Evolutionary conservation across 2,888 invertebrate genomes (phyloP), one percentile per base, ranked within the genome.

Genomic region (Junonia oenone): DNA sequence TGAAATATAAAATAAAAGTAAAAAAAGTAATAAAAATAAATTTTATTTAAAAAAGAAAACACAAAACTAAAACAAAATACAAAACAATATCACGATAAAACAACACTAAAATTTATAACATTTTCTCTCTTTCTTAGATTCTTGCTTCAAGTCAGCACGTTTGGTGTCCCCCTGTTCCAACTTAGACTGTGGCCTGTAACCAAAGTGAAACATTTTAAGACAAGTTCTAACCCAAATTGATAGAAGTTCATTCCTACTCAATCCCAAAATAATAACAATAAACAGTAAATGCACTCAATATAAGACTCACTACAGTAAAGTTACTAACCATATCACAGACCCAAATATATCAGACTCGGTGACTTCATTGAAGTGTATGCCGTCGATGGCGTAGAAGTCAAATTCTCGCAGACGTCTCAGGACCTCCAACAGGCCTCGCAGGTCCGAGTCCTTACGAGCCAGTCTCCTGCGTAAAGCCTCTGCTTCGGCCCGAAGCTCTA

Each of bases 361-460:
- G 73, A 92, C 86, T 57, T 90, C 91, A 63, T 80, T 87, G 74
- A 92, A 92, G 66, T 83, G 84, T 62, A 92, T 90, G 14, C 88
- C 91, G 31, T 91, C 82, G 1, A 91, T 77, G 54, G 84, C 81
- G 86, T 91, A 90, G 72, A 73, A 69, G 72, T 91, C 91, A 62
- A 83, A 82, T 64, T 85, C 85, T 0, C 89, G 71, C 35, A 91
- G 86, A 3, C 92, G 75, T 9, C 91, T 81, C 68, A 92, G 79
- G 63, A 92, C 81, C 69, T 92, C 90, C 46, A 92, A 69, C 53
- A 92, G 81, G 8, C 90, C 90, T 40, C 84, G 83, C 55, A 91
- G 78, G 73, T 92, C 92, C 0, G 83, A 81, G 69, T 90, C 84
- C 63, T 91, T 84, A 63, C 82, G 83, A 58, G 81, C 76, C 55